Evolutionary conservation across 2,113 vertebrate genomes (phyloP).

Genomic region (Thalassoma bifasciatum): DNA sequence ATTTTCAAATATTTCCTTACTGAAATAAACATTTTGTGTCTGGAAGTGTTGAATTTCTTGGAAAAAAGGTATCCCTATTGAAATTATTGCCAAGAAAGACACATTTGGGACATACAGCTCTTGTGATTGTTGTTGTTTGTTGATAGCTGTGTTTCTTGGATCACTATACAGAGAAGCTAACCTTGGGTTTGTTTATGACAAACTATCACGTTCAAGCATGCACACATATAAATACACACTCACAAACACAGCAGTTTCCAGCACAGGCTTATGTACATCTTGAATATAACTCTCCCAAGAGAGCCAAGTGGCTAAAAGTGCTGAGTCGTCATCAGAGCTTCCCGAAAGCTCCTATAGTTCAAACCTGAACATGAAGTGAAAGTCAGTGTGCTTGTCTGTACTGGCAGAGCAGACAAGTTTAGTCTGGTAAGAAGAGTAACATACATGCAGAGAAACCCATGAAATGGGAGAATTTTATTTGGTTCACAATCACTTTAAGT

Average conservation of each 20-base stretch:
- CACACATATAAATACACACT: not conserved
- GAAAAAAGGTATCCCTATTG: constrained; percentile 9
- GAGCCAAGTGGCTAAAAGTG: constrained; percentile 9
- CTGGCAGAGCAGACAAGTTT: constrained; percentile 11
- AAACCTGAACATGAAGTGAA: constrained; percentile 57
- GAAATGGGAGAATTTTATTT: not conserved
- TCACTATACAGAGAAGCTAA: constrained; percentile 17
- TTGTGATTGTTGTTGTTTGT: constrained; percentile 27
- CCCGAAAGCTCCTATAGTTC: constrained; percentile 15
- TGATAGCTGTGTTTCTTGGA: constrained; percentile 42
- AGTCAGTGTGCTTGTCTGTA: constrained; percentile 4
- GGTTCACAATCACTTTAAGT: not conserved
- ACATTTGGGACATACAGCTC: constrained; percentile 24
- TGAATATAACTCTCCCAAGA: not conserved
- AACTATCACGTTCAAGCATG: not conserved
- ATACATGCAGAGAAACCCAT: not conserved
- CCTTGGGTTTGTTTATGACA: too few relatives aligned
- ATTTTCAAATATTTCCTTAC: constrained; percentile 21
- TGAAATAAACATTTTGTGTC: constrained; percentile 37
- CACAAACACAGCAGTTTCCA: too few relatives aligned
- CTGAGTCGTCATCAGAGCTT: constrained; percentile 36
- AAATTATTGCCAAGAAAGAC: constrained; percentile 50
- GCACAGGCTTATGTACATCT: not conserved
- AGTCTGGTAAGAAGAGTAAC: constrained; percentile 3
- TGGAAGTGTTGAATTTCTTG: constrained; percentile 4